Evolutionary conservation across 2,113 vertebrate genomes (phyloP).

Genomic region (Cettia cetti): DNA sequence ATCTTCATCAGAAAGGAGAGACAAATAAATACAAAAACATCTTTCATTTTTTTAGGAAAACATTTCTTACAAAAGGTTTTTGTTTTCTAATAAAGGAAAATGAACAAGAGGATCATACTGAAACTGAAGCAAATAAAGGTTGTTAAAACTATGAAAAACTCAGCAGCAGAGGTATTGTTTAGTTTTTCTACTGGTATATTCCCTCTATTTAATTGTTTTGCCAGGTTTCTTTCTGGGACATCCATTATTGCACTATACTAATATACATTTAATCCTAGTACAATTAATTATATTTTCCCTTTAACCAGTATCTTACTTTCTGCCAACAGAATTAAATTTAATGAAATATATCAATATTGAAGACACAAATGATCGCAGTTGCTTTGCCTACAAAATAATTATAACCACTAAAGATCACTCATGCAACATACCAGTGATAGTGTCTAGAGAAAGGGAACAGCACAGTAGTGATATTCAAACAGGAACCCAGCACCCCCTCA

Average conservation of each 20-base stretch:
- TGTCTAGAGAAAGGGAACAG: neutral
- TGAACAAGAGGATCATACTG: neutral
- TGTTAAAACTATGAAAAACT: neutral
- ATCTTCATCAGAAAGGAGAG: neutral
- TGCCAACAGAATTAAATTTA: constrained; percentile 44
- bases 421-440: neutral
- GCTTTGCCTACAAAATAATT: constrained; percentile 29
- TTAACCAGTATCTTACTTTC: constrained; percentile 20
- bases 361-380: constrained; percentile 1
- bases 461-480: neutral
- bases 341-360: constrained; percentile 52
- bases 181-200: neutral
- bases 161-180: neutral
- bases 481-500: neutral
- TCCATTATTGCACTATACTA: constrained; percentile 19
- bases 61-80: neutral
- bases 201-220: constrained; percentile 31
- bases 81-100: neutral
- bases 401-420: neutral
- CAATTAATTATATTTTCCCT: constrained; percentile 35
- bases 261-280: constrained; percentile 58
- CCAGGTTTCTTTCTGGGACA: constrained; percentile 36
- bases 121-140: neutral
- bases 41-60: neutral
- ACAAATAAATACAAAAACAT: neutral